Evolutionary conservation across 2,113 vertebrate genomes (phyloP).

Genomic region (Lasiurus cinereus): DNA sequence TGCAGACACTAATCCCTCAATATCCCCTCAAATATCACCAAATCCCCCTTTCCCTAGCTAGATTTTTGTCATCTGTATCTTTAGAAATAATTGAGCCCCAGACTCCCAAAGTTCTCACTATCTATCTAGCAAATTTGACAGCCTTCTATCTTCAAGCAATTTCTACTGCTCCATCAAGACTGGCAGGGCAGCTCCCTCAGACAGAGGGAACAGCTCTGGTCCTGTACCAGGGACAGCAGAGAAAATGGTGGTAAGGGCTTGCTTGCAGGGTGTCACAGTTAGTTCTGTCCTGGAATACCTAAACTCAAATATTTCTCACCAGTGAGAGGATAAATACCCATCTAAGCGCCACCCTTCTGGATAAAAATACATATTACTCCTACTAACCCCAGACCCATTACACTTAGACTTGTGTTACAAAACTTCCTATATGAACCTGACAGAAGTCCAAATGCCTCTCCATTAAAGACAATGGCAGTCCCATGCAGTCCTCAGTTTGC

Average conservation of each 20-base stretch:
- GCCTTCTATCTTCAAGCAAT: not conserved
- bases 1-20: not conserved
- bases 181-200: not conserved
- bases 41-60: not conserved
- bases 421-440: not conserved
- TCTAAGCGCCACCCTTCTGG: not conserved
- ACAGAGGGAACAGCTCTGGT: not conserved
- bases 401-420: not conserved
- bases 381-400: not conserved
- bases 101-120: not conserved
- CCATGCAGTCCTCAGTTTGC: not conserved
- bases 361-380: not conserved
- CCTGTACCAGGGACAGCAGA: not conserved
- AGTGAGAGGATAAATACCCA: not conserved
- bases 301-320: not conserved
- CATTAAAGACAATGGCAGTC: no score
- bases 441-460: not conserved
- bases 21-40: not conserved
- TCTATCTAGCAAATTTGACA: not conserved
- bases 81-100: not conserved
- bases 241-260: not conserved
- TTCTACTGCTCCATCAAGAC: not conserved
- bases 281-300: not conserved
- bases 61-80: not conserved
- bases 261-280: not conserved